Conservation (phyloP, 2,888 invertebrate genomes). For the Poecilobothrus nobilitatus region DNA sequence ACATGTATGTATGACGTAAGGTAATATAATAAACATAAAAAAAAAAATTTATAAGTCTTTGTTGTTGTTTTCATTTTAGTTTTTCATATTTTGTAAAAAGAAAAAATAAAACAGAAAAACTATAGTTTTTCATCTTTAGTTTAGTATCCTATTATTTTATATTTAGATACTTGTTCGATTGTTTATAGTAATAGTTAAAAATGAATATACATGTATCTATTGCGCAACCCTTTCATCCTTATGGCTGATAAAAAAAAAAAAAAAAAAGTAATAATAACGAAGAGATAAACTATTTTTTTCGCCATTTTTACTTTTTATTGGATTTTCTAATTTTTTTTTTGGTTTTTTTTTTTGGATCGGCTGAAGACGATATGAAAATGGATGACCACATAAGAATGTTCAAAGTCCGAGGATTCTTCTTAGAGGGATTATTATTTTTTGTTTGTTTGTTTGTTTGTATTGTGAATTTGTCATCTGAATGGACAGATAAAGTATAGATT, state of each 20-base stretch:
- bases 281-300: neutral
- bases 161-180: too few relatives aligned
- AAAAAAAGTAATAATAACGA: neutral
- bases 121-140: too few relatives aligned
- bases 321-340: neutral
- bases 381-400: conserved; percentile 8
- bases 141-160: too few relatives aligned
- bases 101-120: too few relatives aligned
- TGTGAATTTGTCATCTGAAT: too few relatives aligned
- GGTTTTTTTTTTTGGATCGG: neutral
- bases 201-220: neutral
- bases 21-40: neutral
- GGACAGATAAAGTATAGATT: too few relatives aligned
- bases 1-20: neutral
- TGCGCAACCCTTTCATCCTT: conserved; percentile 11
- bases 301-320: neutral
- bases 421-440: too few relatives aligned
- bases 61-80: neutral
- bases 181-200: too few relatives aligned
- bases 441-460: too few relatives aligned
- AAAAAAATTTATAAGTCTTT: conserved; percentile 1
- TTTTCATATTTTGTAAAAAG: neutral
- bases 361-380: neutral
- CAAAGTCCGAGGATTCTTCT: neutral
- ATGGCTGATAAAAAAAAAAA: neutral